These are phyloP conservation scores for Cepphus grylle DNA, from an alignment of 2,113 vertebrate genomes.

Conservation along the genomic window DNA sequence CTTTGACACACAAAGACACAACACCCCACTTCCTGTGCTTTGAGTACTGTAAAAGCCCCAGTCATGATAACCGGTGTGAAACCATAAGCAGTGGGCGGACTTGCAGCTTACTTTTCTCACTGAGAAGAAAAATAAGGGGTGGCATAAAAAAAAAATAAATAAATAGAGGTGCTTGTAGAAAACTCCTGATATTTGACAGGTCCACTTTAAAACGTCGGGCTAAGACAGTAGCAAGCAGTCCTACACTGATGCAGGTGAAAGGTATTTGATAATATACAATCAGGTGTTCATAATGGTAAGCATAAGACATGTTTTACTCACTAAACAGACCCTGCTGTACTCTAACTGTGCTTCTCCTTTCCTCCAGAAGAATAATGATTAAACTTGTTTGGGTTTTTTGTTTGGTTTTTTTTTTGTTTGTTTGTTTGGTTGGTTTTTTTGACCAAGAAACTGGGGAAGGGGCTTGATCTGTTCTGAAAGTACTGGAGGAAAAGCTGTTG, in stretches of 20 bases:
- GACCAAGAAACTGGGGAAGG: neutral
- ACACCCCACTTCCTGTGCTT: neutral
- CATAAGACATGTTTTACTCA: neutral
- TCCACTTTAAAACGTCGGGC: neutral
- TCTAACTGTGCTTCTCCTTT: neutral
- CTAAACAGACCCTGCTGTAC: neutral
- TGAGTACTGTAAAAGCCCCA: neutral
- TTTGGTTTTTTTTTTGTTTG: neutral
- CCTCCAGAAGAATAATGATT: neutral
- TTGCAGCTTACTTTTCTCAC: neutral
- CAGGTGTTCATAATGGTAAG: neutral
- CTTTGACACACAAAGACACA: neutral
- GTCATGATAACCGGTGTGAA: neutral
- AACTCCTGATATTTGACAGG: neutral
- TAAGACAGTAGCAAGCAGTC: neutral
- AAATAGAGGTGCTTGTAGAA: neutral
- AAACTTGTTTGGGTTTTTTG: neutral
- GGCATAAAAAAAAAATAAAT: neutral
- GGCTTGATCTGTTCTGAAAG: neutral
- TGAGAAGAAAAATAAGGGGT: neutral
- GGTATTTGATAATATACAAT: neutral
- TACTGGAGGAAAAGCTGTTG: neutral
- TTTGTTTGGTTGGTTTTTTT: neutral
- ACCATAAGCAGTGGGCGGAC: neutral
- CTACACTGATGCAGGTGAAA: neutral